Base-by-base conservation (phyloP, 2,888 invertebrate genomes). In the Fragum sueziense region DNA sequence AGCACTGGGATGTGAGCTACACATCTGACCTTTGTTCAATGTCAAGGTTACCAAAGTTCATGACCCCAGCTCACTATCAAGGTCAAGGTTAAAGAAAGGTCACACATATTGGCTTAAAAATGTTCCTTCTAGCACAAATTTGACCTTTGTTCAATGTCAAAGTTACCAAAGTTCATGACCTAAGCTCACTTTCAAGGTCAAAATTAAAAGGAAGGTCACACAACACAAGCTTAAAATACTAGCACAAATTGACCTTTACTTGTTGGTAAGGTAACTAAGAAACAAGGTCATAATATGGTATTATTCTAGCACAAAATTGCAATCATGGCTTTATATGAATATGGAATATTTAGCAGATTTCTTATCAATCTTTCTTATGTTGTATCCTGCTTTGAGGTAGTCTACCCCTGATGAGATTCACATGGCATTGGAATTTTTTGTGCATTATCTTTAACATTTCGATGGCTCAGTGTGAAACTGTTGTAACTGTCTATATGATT, bases 1-100 rank as follows among this genome's bases (percentile, higher is more conserved):
- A 61, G 61, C 61, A 61, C 61, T 61, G 61, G 61, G 61, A 61
- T 61, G 61, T 33, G 61, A 61, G 61, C 61, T 61, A 61, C 61
- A 61, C 61, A 33, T 61, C 33, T 61, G 61, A 61, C 61, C 61
- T 61, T 61, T 61, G 61, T 61, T 61, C 61, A 31, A 14, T 33
- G 61, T 61, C 61, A 61, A 31, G 61, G 61, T 61, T 11, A 31
- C 20, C 33, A 61, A n/a, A 61, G 61, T 31, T 61, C 61, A 61
- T 61, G 61, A 61, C 61, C 61, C 33, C 33, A 61, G 61, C 61
- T 61, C 61, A 61, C 61, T n/a, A 61, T 61, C 33, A 61, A 61
- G 61, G 61, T 61, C 61, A 61, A 61, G 31, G 61, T n/a, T 31
- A 61, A 31, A 33, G 31, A 14, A 47, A 47, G 17, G 47, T 47